Evolutionary conservation across 2,113 vertebrate species (phyloP), one percentile per base, ranked within the genome.

Genomic region (Himantopus leucocephalus): DNA sequence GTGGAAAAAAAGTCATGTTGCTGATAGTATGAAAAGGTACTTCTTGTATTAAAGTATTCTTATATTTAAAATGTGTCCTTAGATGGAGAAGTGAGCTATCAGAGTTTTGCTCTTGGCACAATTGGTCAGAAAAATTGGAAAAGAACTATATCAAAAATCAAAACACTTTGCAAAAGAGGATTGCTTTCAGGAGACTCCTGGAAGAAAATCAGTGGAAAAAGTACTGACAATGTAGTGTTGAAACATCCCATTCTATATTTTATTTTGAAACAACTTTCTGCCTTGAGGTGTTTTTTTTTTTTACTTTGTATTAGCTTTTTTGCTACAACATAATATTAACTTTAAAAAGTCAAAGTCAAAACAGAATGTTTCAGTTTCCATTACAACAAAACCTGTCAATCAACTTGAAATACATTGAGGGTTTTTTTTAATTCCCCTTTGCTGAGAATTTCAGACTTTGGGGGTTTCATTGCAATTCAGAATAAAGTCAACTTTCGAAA

Each of bases 341-440:
- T 88, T 72, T 34, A 37, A 89, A 86, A 90, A 89, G 39, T 74
- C 35, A 58, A 79, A 83, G 68, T 91, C 86, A 89, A 91, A 95
- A 6, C 47, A 89, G 52, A 94, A 62, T 89, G 39, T 91, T 94
- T 91, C 53, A 1, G 23, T 92, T 93, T 86, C 68, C 34, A 30
- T 91, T 91, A 89, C 68, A 87, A 92, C 34, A 60, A 94, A 94
- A 92, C 15, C 60, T 85, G 64, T 87, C 94, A 92, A 78, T 91
- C 88, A 89, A 15, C 26, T 77, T 85, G 89, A 91, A 95, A 71
- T 68, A 56, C 2, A 0, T 19, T 81, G 72, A 55, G 21, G 48
- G 6, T 10, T 60, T 77, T 73, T 66, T 73, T 45, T 2, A 34
- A 68, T 84, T 88, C 32, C 23, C 30, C 24, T 87, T 94, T 78